Evolutionary conservation across 2,113 vertebrate genomes (phyloP).

Genomic region (Pterophyllum scalare): DNA sequence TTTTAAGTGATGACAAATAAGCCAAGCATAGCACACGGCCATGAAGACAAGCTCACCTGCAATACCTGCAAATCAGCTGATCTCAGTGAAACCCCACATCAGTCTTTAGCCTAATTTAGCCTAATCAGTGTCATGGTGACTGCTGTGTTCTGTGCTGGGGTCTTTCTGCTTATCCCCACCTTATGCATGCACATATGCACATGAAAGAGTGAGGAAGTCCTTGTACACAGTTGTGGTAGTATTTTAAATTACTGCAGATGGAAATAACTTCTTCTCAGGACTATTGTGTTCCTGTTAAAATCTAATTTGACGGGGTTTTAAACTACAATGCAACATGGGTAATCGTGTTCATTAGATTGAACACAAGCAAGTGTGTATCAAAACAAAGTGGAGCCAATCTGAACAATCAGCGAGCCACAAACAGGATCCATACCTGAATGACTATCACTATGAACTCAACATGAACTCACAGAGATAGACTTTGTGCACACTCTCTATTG

Average conservation of each 20-base stretch:
- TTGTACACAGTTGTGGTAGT: background rate
- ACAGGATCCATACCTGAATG: constrained; percentile 29
- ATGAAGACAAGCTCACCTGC: background rate
- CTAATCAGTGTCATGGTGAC: background rate
- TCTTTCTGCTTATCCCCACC: background rate
- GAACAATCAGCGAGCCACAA: constrained; percentile 30
- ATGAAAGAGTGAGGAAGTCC: no score
- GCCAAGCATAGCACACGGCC: background rate
- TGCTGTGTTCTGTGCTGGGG: background rate
- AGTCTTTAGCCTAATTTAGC: background rate
- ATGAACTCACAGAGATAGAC: background rate
- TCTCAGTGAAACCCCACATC: background rate
- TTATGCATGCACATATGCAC: background rate
- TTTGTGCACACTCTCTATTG: background rate
- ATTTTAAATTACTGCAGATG: background rate
- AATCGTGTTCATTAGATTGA: background rate
- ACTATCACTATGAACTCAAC: constrained; percentile 15
- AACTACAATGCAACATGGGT: background rate
- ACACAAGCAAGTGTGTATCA: background rate
- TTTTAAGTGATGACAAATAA: background rate
- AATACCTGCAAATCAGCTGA: background rate
- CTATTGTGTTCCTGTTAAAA: background rate
- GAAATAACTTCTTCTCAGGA: background rate
- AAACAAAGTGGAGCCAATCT: constrained; percentile 32
- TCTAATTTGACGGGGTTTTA: background rate